Evolutionary conservation across 2,888 invertebrate genomes (phyloP).

Genomic region (Epinotia bilunana): DNA sequence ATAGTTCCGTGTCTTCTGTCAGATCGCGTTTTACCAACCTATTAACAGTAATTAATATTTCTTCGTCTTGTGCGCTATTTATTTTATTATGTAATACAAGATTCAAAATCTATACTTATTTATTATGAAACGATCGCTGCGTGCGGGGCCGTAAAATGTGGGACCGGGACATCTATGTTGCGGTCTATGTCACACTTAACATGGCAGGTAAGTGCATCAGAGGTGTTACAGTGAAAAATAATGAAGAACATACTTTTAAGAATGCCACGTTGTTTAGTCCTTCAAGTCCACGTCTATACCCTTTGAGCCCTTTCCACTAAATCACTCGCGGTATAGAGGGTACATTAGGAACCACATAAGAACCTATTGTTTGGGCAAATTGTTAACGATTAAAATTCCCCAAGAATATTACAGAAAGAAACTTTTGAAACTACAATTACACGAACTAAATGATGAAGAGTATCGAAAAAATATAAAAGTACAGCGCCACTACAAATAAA

Average conservation of each 20-base stretch:
- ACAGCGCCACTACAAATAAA: slow-evolving; percentile 49
- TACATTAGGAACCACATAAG: too few species aligned
- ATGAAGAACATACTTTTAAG: background rate
- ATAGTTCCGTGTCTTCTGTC: too few species aligned
- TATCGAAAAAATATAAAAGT: slow-evolving; percentile 38
- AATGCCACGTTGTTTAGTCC: background rate
- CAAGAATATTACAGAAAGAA: background rate
- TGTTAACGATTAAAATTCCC: background rate
- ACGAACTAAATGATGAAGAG: slow-evolving; percentile 15
- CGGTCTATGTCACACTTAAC: too few species aligned
- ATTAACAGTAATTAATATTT: background rate
- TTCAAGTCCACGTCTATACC: background rate
- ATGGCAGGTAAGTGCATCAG: too few species aligned
- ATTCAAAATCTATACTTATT: background rate
- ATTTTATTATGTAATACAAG: background rate
- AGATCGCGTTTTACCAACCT: background rate
- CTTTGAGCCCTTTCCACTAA: background rate
- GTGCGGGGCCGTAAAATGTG: too few species aligned
- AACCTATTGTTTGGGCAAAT: background rate
- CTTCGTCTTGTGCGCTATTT: background rate
- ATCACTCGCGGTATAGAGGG: background rate
- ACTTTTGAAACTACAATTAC: background rate
- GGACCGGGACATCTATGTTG: too few species aligned
- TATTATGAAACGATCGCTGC: too few species aligned
- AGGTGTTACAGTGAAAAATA: too few species aligned